Conservation (phyloP, 1,140 invertebrate species). For the Nymphalis io region DNA sequence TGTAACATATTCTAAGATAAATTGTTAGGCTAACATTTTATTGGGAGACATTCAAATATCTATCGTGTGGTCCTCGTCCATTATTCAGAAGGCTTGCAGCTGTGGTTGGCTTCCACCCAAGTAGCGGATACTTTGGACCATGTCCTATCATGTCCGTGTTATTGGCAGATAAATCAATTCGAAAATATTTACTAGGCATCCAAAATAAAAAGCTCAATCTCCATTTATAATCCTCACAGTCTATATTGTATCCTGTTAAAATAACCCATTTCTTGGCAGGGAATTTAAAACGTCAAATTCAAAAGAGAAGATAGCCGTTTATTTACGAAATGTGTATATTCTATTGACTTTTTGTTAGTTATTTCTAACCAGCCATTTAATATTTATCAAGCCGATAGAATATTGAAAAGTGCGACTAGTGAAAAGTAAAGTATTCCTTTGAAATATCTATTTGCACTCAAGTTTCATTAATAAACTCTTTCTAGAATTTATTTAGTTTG, state of each 20-base stretch:
- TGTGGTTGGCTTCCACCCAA: conserved; percentile 36
- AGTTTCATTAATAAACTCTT: conserved; percentile 25
- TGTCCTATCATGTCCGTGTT: conserved; percentile 22
- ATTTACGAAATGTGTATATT: too few relatives aligned
- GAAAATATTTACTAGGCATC: neutral
- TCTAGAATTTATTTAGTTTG: conserved; percentile 9
- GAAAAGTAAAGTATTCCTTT: conserved; percentile 33
- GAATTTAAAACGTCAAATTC: too few relatives aligned
- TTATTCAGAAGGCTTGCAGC: conserved; percentile 38
- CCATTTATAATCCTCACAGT: neutral
- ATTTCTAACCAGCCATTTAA: conserved; percentile 1
- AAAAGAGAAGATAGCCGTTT: too few relatives aligned
- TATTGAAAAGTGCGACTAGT: conserved; percentile 13
- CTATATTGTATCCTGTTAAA: too few relatives aligned
- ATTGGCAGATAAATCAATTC: conserved; percentile 10
- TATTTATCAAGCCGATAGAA: neutral
- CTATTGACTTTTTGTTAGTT: too few relatives aligned
- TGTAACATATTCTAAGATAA: conserved; percentile 30
- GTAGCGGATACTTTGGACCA: conserved; percentile 34
- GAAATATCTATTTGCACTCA: conserved; percentile 18
- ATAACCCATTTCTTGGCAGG: too few relatives aligned
- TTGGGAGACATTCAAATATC: conserved; percentile 38
- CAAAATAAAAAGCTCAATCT: neutral
- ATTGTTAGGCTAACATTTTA: conserved; percentile 41
- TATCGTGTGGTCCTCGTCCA: conserved; percentile 33